A percentile compares a stretch with the other conserved stretches of the same genome.
These are phyloP conservation scores for Molanna angustata DNA, from an alignment of 2,888 invertebrate species.

Conservation along the genomic window DNA sequence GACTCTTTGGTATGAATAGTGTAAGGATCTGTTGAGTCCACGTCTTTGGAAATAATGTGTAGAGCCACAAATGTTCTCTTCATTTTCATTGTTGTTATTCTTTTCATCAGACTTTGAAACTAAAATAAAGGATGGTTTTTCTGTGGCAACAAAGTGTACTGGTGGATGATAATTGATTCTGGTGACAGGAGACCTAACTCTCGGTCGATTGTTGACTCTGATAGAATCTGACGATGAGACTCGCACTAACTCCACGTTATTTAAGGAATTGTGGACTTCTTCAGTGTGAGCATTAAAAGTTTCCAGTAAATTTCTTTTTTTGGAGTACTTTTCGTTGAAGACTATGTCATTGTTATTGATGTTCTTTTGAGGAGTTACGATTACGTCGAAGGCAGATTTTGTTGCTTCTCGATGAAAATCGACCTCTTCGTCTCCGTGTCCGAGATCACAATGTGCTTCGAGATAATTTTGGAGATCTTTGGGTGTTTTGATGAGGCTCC, in stretches of 20 bases:
- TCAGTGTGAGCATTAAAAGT: slow-evolving; percentile 41
- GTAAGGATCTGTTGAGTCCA: slow-evolving; percentile 51
- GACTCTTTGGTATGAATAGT: slow-evolving; percentile 49
- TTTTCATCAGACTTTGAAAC: slow-evolving; percentile 9
- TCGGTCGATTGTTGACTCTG: slow-evolving; percentile 51
- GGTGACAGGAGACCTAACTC: slow-evolving; percentile 51
- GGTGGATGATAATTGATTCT: slow-evolving; percentile 47
- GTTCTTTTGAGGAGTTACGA: slow-evolving; percentile 39
- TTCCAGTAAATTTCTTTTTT: slow-evolving; percentile 46
- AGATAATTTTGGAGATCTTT: slow-evolving; percentile 54
- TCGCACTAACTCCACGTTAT: slow-evolving; percentile 51
- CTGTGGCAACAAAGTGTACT: slow-evolving; percentile 21
- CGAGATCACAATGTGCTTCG: slow-evolving; percentile 45
- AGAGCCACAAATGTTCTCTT: slow-evolving; percentile 5
- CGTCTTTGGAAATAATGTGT: slow-evolving; percentile 45
- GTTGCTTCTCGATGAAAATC: slow-evolving; percentile 44
- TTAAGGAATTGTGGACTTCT: slow-evolving; percentile 49
- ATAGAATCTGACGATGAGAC: slow-evolving; percentile 50
- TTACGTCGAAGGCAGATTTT: slow-evolving; percentile 41
- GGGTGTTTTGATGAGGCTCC: slow-evolving; percentile 53
- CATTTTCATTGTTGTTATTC: slow-evolving; percentile 14
- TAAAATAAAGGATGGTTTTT: slow-evolving; percentile 6
- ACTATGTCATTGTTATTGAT: slow-evolving; percentile 41
- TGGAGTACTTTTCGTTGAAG: slow-evolving; percentile 50
- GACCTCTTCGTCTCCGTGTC: slow-evolving; percentile 21